Base-by-base conservation (phyloP, 2,888 invertebrate species). In the Amorpha juglandis region DNA sequence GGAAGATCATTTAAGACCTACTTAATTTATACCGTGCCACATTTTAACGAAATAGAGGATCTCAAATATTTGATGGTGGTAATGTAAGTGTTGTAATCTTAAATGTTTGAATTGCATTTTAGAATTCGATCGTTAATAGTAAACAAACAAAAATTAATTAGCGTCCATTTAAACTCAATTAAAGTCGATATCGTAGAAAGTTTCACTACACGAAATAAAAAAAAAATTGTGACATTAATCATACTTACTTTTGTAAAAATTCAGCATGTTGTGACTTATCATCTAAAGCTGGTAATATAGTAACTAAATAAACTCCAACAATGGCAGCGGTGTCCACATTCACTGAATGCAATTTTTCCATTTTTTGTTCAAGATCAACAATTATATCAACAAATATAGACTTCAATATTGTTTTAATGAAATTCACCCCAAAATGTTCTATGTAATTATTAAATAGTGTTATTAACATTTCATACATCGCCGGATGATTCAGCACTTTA, bases 401-500 rank as follows among this genome's bases (percentile, higher is more conserved):
- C 74, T 94, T 94, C 63, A 96, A 82, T 81, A 95, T 92, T 27
- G 87, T 85, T 65, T 83, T 84, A 0, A 95, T 94, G 80, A 97
- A 96, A 51, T 94, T 92, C 69, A 90, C 89, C 8, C 96, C 96
- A 80, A 97, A 96, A 65, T 95, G 95, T 27, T 95, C 91, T 73
- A 95, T 95, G 63, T 92, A 92, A 77, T 80, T 83, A 70, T 79
- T 86, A 63, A 92, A 87, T 69, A 92, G 70, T 8, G 84, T 83
- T 75, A 90, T 88, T 14, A 92, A 74, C 12, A 79, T 77, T 71
- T 90, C 90, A 70, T 91, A 92, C 70, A 89, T 81, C 19, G 81
- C 62, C 1, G 85, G 77, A 72, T 92, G 87, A 70, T 87, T 86
- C 8, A 91, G 71, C 19, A 84, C 82, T 78, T 89, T 92, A 64